A percentile compares a stretch with the other conserved stretches of the same genome.
Evolutionary conservation across 2,888 invertebrate genomes (phyloP).

Genomic region (Athalia rosae): DNA sequence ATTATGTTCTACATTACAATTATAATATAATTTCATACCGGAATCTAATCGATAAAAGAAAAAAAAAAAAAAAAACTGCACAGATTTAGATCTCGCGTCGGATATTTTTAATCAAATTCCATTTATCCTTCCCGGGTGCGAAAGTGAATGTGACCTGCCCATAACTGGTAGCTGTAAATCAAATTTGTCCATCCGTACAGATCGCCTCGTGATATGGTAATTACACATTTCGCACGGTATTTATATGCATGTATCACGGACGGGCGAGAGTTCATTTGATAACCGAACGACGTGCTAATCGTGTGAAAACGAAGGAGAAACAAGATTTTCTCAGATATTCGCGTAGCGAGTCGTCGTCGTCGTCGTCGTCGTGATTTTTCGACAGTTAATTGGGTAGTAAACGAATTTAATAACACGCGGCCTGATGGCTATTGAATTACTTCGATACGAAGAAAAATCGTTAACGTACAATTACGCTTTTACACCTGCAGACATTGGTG

Average conservation of each 20-base stretch:
- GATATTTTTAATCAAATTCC: too few species aligned
- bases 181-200: too few species aligned
- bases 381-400: conserved; percentile 30
- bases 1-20: not conserved
- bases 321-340: not conserved
- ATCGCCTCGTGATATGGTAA: too few species aligned
- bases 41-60: too few species aligned
- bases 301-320: not conserved
- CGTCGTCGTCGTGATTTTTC: not conserved
- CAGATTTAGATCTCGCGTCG: too few species aligned
- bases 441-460: conserved; percentile 30
- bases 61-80: too few species aligned
- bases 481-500: not conserved
- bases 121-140: not conserved
- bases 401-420: conserved; percentile 29
- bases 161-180: too few species aligned
- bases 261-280: not conserved
- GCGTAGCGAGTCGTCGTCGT: not conserved
- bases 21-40: too few species aligned
- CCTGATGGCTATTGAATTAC: conserved; percentile 35
- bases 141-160: not conserved
- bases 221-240: not conserved
- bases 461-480: conserved; percentile 34
- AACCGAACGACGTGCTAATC: conserved; percentile 1
- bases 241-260: not conserved